A percentile compares a stretch with the other conserved stretches of the same genome.
Conservation (phyloP, 92 coral and sea anemone species). For the Muricea muricata region DNA sequence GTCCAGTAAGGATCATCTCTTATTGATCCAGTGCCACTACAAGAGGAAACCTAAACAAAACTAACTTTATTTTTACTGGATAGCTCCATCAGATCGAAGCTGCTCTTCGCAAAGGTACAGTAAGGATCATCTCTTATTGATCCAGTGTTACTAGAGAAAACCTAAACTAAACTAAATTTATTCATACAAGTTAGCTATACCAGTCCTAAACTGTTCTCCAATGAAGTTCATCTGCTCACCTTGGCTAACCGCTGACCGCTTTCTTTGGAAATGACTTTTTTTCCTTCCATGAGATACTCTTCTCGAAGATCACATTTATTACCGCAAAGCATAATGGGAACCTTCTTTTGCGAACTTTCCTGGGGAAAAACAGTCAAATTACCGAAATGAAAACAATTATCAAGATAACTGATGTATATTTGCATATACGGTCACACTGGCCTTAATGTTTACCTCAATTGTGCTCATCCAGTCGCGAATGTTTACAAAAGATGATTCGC, state of each 20-base stretch:
- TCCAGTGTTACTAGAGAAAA: not conserved
- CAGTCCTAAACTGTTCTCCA: not conserved
- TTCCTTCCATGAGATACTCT: constrained; percentile 71
- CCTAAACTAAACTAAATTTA: not conserved
- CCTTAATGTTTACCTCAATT: constrained; percentile 71
- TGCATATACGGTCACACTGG: not conserved
- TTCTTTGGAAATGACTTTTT: constrained; percentile 33
- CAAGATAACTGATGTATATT: not conserved
- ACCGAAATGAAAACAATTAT: too few species aligned
- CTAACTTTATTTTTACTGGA: not conserved
- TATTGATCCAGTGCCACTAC: too few species aligned
- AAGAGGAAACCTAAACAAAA: not conserved
- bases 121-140: too few species aligned
- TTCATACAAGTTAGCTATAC: not conserved
- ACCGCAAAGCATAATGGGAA: constrained; percentile 85
- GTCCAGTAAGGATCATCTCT: too few species aligned
- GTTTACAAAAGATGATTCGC: constrained; percentile 86
- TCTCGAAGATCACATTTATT: constrained; percentile 90
- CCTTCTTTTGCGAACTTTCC: constrained; percentile 91
- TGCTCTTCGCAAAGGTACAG: not conserved
- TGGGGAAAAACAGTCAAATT: constrained; percentile 18
- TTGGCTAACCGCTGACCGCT: constrained; percentile 21
- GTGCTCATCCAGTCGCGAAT: constrained; percentile 95
- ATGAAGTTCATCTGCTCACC: not conserved
- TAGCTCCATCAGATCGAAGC: not conserved